Evolutionary conservation across 2,113 vertebrate species (phyloP).

Genomic region (Paralichthys olivaceus): DNA sequence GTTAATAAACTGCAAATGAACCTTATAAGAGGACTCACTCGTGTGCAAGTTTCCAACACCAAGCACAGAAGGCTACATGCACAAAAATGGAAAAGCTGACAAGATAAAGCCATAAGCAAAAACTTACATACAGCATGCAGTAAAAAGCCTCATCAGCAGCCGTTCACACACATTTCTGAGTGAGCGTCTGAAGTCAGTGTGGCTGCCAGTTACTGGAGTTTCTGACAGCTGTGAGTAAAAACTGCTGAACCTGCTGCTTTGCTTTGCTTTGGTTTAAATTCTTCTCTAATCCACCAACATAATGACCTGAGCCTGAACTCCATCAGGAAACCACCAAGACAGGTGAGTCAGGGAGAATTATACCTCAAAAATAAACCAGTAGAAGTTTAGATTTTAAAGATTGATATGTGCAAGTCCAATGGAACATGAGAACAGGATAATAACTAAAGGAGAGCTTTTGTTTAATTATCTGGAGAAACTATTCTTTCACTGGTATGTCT

Average conservation of each 20-base stretch:
- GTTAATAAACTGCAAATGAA: not conserved
- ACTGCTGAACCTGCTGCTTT: conserved; percentile 23
- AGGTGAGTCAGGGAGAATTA: conserved; percentile 10
- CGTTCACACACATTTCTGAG: conserved; percentile 11
- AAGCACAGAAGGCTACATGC: not conserved
- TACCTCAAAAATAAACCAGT: not conserved
- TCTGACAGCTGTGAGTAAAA: conserved; percentile 30
- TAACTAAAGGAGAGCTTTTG: not conserved
- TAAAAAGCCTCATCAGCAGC: conserved; percentile 21
- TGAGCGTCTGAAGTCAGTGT: conserved; percentile 15
- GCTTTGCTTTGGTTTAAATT: conserved; percentile 10
- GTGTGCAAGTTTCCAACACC: not conserved
- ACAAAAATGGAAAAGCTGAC: conserved; percentile 17
- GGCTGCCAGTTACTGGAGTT: conserved; percentile 1
- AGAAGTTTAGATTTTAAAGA: not conserved
- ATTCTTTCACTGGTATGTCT: not conserved
- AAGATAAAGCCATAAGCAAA: not conserved
- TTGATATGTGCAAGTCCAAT: not conserved
- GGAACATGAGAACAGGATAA: not conserved
- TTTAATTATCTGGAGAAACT: not conserved
- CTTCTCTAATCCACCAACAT: not conserved
- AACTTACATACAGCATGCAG: not conserved
- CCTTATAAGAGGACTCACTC: not conserved
- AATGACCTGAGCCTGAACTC: conserved; percentile 26
- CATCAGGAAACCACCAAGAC: conserved; percentile 9